These are phyloP conservation scores for Apodemia zela DNA, from an alignment of 2,888 invertebrate genomes.

Conservation along the genomic window DNA sequence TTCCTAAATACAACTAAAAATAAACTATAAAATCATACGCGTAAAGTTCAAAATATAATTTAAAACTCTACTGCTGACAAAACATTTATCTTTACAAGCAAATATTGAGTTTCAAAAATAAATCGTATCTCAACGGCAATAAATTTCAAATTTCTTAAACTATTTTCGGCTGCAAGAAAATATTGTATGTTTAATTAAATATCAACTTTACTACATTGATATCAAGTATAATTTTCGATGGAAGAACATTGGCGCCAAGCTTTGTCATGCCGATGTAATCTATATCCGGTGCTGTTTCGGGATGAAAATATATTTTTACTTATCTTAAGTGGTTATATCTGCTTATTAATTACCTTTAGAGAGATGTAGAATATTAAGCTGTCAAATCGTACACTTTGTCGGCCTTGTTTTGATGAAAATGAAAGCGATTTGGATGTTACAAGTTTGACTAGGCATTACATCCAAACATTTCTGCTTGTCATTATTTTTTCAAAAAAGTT, in stretches of 20 bases:
- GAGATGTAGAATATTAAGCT: slow-evolving; percentile 59
- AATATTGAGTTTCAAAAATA: slow-evolving; percentile 35
- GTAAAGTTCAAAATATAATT: slow-evolving; percentile 35
- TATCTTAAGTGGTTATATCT: slow-evolving; percentile 81
- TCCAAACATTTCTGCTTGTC: slow-evolving; percentile 15
- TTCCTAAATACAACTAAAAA: slow-evolving; percentile 33
- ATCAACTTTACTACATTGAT: neutral
- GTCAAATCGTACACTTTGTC: slow-evolving; percentile 77
- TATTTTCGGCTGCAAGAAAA: slow-evolving; percentile 22
- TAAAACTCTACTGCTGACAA: slow-evolving; percentile 51
- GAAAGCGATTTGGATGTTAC: slow-evolving; percentile 7
- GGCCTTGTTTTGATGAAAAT: slow-evolving; percentile 45
- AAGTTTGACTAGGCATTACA: slow-evolving; percentile 6
- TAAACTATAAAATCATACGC: slow-evolving; percentile 30
- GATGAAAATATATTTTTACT: slow-evolving; percentile 78
- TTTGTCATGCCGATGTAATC: slow-evolving; percentile 78
- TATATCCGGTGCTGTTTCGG: slow-evolving; percentile 78
- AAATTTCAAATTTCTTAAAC: slow-evolving; percentile 27
- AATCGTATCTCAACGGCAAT: slow-evolving; percentile 35
- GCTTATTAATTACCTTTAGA: slow-evolving; percentile 76
- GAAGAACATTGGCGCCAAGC: slow-evolving; percentile 62
- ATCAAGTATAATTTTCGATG: slow-evolving; percentile 39
- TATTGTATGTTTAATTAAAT: slow-evolving; percentile 8
- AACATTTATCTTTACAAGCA: slow-evolving; percentile 48
- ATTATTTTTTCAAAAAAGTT: slow-evolving; percentile 2